Evolutionary conservation across 2,888 invertebrate genomes (phyloP), one percentile per base, ranked within the genome.

Genomic region (Erebia ligea): DNA sequence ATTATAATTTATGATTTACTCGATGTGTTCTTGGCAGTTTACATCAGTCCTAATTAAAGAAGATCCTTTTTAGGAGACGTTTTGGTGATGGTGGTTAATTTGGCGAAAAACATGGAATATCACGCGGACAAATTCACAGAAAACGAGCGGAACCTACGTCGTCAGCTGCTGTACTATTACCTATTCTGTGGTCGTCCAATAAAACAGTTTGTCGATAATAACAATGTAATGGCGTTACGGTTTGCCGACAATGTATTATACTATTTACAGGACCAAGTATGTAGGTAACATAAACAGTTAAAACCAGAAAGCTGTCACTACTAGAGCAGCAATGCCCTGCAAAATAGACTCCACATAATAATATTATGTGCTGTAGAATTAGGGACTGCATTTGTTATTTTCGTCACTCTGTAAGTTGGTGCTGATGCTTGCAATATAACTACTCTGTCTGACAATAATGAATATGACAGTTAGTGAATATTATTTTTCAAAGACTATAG

Each of bases 281-380:
- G 61, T 59, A 59, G 15, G 40, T 42, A 61, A 61, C 61, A 19
- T 19, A 61, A 61, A 61, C 42, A 45, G 17, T 17, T 54, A 10
- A 54, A 19, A 54, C 11, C 54, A 17, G 54, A 19, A 19, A 54
- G 54, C 19, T 54, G 19, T 19, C 54, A 11, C 11, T 54, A 10
- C 10, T 19, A 19, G 54, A 54, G 54, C 9, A 19, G 2, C 19
- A 54, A 19, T 54, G 17, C n/a, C 17, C 54, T 10, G 19, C 17
- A 10, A 54, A 54, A 54, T 54, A 5, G 8, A 3, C n/a, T n/a
- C 50, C 4, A 50, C 45, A 34, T 34, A 34, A 34, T 34, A 2
- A 21, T 21, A 21, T 2, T 34, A 6, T 34, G 34, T 34, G 34
- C 1, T 34, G 1, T 34, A 34, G 6, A 34, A 34, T 34, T 34